phyloP scores from a whole-genome alignment of 2,888 invertebrate genomes.

The Toxonevra muliebris region DNA sequence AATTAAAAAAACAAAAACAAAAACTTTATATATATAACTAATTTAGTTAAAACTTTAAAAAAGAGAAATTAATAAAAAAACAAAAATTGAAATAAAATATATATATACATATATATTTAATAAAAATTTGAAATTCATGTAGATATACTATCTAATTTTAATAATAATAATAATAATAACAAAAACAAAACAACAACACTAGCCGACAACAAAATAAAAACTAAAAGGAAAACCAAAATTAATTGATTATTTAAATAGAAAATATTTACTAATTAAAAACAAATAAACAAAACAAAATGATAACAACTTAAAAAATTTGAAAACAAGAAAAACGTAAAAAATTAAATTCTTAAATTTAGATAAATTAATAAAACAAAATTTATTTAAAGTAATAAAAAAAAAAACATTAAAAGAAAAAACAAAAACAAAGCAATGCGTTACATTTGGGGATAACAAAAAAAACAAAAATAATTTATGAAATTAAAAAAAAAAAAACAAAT shows the following conservation, averaged over 20 bases:
- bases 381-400: slow-evolving; percentile 20
- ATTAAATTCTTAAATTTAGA: slow-evolving; percentile 23
- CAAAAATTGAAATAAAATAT: slow-evolving; percentile 35
- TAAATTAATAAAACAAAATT: slow-evolving; percentile 21
- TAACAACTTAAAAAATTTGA: slow-evolving; percentile 1
- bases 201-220: slow-evolving; percentile 17
- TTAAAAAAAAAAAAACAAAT: neutral
- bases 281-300: neutral
- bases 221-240: slow-evolving; percentile 21
- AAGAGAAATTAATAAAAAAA: slow-evolving; percentile 42
- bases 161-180: slow-evolving; percentile 39
- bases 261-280: slow-evolving; percentile 10
- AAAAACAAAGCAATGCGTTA: slow-evolving; percentile 15
- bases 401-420: slow-evolving; percentile 16
- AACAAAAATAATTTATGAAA: neutral
- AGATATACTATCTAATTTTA: slow-evolving; percentile 55
- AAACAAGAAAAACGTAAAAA: slow-evolving; percentile 2
- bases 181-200: slow-evolving; percentile 31
- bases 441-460: neutral
- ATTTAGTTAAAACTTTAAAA: slow-evolving; percentile 52
- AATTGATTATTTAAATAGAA: slow-evolving; percentile 14
- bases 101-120: slow-evolving; percentile 33
- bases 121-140: slow-evolving; percentile 50
- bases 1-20: slow-evolving; percentile 21
- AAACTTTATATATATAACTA: slow-evolving; percentile 38